Conservation (phyloP, 2,888 invertebrate species). For the Autographa gamma region DNA sequence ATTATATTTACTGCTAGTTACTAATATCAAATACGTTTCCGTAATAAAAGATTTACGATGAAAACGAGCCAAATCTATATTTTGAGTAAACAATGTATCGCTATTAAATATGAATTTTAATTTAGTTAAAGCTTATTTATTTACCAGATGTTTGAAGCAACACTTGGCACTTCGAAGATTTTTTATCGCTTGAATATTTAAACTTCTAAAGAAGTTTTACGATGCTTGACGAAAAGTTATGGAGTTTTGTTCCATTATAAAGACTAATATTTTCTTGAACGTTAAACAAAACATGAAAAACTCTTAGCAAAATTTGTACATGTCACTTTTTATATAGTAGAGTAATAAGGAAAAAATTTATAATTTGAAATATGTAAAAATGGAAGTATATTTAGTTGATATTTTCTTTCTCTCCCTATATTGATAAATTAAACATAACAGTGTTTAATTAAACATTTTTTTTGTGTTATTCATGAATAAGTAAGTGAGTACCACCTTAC, state of each 20-base stretch:
- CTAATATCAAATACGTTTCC: not conserved
- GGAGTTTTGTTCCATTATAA: conserved; percentile 8
- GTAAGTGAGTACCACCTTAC: too few species aligned
- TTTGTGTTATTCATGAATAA: too few species aligned
- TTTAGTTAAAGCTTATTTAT: conserved; percentile 19
- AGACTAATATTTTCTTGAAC: not conserved
- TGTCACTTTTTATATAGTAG: not conserved
- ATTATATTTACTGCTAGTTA: not conserved
- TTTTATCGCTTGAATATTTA: conserved; percentile 44
- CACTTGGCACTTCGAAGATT: conserved; percentile 25
- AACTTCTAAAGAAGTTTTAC: conserved; percentile 28
- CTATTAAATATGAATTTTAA: conserved; percentile 14
- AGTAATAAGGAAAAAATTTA: not conserved
- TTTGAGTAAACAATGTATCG: not conserved
- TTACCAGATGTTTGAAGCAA: conserved; percentile 18
- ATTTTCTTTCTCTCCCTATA: too few species aligned
- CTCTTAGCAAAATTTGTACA: not conserved
- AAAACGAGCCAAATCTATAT: conserved; percentile 5
- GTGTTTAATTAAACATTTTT: too few species aligned
- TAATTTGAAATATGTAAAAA: not conserved
- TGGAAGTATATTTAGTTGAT: too few species aligned
- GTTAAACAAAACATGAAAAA: not conserved
- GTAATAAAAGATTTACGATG: conserved; percentile 19
- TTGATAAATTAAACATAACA: too few species aligned
- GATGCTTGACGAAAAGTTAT: conserved; percentile 13